Evolutionary conservation across 2,888 invertebrate genomes (phyloP), one percentile per base, ranked within the genome.

Genomic region (Agriopis marginaria): DNA sequence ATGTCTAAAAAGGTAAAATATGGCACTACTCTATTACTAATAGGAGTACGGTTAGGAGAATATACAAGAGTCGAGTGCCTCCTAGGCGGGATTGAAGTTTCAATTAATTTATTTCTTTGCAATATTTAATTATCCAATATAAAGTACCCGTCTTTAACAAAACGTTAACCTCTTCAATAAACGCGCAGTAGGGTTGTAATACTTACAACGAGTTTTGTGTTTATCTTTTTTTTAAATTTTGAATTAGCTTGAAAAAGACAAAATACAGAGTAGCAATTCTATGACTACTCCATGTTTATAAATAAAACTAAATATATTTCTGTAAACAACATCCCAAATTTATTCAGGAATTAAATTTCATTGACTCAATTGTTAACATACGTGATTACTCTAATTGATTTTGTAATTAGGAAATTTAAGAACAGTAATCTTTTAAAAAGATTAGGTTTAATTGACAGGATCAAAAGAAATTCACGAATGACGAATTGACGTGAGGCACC

Each of bases 401-500:
- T 59, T 54, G 47, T 55, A 63, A 68, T 49, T 64, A 50, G 23
- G 11, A 39, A 50, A 64, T 65, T 66, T 32, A 59, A 64, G 77
- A 78, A 82, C 79, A 79, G 75, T 76, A 75, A 80, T 80, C 77
- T 82, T 86, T 83, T 78, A 75, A 77, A 86, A 83, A 83, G 80
- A 85, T 81, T 72, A 70, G 75, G 61, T 56, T 76, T 92, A 93
- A 93, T 93, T 93, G 93, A 93, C 93, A 86, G 89, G 82, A 72
- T 89, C 82, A 86, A 92, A 90, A 80, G 71, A 91, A 91, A 89
- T 82, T 86, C 85, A 86, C 84, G 75, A 80, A 86, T 77, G 80
- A 85, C 73, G 79, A 93, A 93, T 93, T 92, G 92, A 93, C 93
- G 84, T 82, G 89, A 90, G 90, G 91, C 89, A 89, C 87, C 83